Evolutionary conservation across 1,140 invertebrate genomes (phyloP).

Genomic region (Muscidifurax raptorellus): DNA sequence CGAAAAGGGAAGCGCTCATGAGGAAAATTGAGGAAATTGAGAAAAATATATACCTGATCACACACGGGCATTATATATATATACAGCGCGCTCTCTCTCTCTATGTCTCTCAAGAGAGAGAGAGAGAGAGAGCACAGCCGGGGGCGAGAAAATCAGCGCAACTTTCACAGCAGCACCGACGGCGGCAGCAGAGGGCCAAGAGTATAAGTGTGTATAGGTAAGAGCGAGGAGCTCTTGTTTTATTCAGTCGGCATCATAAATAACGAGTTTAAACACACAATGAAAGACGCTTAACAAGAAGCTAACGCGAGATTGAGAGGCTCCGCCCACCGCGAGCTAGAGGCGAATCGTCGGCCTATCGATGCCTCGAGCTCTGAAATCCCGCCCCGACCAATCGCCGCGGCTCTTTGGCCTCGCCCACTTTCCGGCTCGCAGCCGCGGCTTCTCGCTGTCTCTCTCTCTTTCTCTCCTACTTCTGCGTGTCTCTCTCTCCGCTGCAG

Average conservation of each 20-base stretch:
- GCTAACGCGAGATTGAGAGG: slow-evolving; percentile 77
- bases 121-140: no score
- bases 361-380: slow-evolving; percentile 61
- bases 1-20: not conserved
- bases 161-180: not conserved
- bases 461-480: not conserved
- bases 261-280: slow-evolving; percentile 77
- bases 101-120: no score
- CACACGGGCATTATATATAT: not conserved
- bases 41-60: no score
- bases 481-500: not conserved
- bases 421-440: not conserved
- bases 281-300: slow-evolving; percentile 77
- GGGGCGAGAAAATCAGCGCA: slow-evolving; percentile 13
- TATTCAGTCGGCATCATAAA: slow-evolving; percentile 77
- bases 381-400: slow-evolving; percentile 63
- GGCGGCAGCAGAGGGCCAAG: not conserved
- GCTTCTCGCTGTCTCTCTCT: not conserved
- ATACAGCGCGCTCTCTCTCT: slow-evolving; percentile 48
- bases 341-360: slow-evolving; percentile 23
- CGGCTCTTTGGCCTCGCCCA: not conserved
- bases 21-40: not conserved
- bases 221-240: slow-evolving; percentile 71
- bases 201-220: slow-evolving; percentile 43
- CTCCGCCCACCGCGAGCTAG: slow-evolving; percentile 57